Evolutionary conservation across 2,888 invertebrate species (phyloP), one percentile per base, ranked within the genome.

Genomic region (Pemphredon lugubris): DNA sequence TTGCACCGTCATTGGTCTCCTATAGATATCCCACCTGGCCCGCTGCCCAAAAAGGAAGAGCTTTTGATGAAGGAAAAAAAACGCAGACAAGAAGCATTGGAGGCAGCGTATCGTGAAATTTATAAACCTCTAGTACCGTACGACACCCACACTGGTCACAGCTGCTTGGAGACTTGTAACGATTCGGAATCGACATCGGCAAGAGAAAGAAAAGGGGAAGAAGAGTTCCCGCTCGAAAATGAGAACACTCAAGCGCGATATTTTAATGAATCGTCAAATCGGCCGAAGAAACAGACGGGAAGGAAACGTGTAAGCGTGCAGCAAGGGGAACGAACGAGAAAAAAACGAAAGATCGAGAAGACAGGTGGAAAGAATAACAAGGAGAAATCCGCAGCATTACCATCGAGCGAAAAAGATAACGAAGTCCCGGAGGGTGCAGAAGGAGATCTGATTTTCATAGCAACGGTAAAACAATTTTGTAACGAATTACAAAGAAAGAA

Each of bases 1-100:
- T 21, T 55, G 2, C 85, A 85, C 69, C 75, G 77, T 5, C 84
- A 84, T 37, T 81, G 84, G 81, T 84, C 85, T 1, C 74, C 74
- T 18, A 69, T n/a, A 9, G 59, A 77, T 9, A 48, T 83, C 48
- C 72, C 71, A 11, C 53, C 76, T 16, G 72, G 78, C 2, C 81
- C 81, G 6, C 32, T 81, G 2, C 69, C 69, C 0, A 69, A 20
- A 32, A 61, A 54, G 18, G 57, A 64, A 18, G 26, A 51, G 11
- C 14, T 39, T 9, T 21, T 65, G 7, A 66, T 58, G 13, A 40
- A 32, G 18, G 63, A 77, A 7, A 57, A 30, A 0, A 48, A 70
- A 20, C 57, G 39, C 6, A 71, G 68, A 20, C 40, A 59, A 9
- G 37, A 58, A 37, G 61, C 21, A 0, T 26, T 61, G 1, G 60